A percentile compares a stretch with the other conserved stretches of the same genome.
These are phyloP conservation scores for Gymnobelideus leadbeateri DNA, from an alignment of 2,113 vertebrate species.

Conservation along the genomic window DNA sequence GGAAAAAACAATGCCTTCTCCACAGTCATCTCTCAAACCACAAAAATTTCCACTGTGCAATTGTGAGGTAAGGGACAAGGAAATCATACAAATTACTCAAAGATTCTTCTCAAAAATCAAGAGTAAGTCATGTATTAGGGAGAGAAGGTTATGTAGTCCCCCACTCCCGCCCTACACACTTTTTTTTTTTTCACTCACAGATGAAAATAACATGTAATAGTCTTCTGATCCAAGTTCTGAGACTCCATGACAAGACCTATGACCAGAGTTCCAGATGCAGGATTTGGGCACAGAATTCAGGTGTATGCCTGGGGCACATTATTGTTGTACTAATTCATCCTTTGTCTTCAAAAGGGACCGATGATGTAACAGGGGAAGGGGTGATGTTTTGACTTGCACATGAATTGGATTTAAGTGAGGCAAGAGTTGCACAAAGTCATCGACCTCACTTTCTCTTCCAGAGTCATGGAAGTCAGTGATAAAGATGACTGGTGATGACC, in stretches of 20 bases:
- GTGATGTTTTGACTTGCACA: too few relatives aligned
- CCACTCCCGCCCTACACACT: not conserved
- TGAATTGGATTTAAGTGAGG: too few relatives aligned
- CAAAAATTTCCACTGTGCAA: not conserved
- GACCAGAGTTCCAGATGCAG: not conserved
- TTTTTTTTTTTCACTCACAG: not conserved
- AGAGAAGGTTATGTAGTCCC: not conserved
- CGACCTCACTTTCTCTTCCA: too few relatives aligned
- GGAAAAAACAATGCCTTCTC: not conserved
- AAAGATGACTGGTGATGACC: too few relatives aligned
- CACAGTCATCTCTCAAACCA: not conserved
- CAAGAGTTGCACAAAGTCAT: too few relatives aligned
- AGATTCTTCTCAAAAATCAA: not conserved
- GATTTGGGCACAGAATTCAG: not conserved
- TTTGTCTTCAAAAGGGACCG: too few relatives aligned
- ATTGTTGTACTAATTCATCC: too few relatives aligned
- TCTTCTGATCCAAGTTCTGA: not conserved
- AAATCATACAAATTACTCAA: not conserved
- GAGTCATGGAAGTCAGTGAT: too few relatives aligned
- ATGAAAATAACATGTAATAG: not conserved
- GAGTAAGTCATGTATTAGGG: not conserved
- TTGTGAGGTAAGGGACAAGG: not conserved
- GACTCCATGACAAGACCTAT: not conserved
- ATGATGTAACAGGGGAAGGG: too few relatives aligned
- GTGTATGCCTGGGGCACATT: not conserved